Evolutionary conservation across 2,888 invertebrate genomes (phyloP), one percentile per base, ranked within the genome.

Genomic region (Limnephilus lunatus): DNA sequence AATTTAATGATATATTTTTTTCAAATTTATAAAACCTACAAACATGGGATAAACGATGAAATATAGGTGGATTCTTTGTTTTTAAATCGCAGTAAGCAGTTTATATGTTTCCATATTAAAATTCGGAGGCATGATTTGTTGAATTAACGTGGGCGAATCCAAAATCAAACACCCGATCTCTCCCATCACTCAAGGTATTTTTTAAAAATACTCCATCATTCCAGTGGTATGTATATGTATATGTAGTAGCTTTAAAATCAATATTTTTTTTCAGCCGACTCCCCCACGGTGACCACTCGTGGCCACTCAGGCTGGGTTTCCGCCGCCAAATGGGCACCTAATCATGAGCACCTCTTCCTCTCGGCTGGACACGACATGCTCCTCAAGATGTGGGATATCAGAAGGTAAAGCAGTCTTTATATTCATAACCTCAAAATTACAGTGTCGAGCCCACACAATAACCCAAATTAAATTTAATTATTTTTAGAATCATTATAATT

Each of bases 321-420:
- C 94, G 97, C 98, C 0, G 98, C 99, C 0, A 96, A 97, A 94
- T 99, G 99, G 99, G 98, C 99, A 0, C 97, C 96, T 35, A 97
- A 97, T 0, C 96, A 98, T 93, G 98, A 98, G 94, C 97, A 98
- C 94, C 96, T 98, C 25, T 99, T 99, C 95, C 96, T 99, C 35
- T 99, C 99, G 0, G 99, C 98, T 2, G 98, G 98, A 0, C 99
- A 99, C 94, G 99, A 99, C 94, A 97, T 97, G 94, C 96, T 98
- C 93, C 97, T 99, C 92, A 99, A 99, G 95, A 96, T 99, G 89
- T 99, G 99, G 99, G 99, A 99, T 95, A 97, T 97, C 7, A 97
- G 99, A 95, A 99, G 98, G 98, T 98, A 92, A 83, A 11, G 86
- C 85, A 68, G 19, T 44, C 85, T 35, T 31, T 82, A 82, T 32